Evolutionary conservation across 2,113 vertebrate species (phyloP).

Genomic region (Varanus salvator): DNA sequence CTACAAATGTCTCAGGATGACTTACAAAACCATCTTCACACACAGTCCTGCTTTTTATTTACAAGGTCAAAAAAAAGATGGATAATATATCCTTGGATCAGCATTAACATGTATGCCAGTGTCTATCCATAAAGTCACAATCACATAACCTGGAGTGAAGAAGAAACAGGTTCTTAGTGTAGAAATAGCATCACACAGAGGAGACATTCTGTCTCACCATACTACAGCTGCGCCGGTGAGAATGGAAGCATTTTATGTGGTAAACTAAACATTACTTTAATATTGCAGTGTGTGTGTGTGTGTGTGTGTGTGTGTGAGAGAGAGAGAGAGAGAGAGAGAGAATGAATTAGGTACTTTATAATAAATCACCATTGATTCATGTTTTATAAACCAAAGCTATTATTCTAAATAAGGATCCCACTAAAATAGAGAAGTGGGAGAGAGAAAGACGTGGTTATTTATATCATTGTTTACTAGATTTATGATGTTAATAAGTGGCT

Average conservation of each 20-base stretch:
- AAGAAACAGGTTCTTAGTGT: not conserved
- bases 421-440: not conserved
- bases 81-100: not conserved
- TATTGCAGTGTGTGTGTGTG: not conserved
- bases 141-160: not conserved
- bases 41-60: not conserved
- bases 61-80: conserved; percentile 2
- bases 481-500: not conserved
- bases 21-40: not conserved
- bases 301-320: too few relatives aligned
- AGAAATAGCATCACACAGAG: not conserved
- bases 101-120: not conserved
- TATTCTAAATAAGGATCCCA: conserved; percentile 1
- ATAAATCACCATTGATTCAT: not conserved
- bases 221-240: not conserved
- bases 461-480: not conserved
- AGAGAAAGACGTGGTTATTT: not conserved
- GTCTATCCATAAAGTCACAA: rapidly evolving
- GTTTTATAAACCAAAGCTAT: not conserved
- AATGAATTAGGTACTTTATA: not conserved
- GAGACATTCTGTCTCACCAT: not conserved
- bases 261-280: not conserved
- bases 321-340: not conserved
- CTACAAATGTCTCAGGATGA: too few relatives aligned
- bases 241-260: conserved; percentile 28